Percentiles rank a stretch among this genome's conserved stretches.
Evolutionary conservation across 1,140 invertebrate genomes (phyloP).

Genomic region (Charaxes varanes): DNA sequence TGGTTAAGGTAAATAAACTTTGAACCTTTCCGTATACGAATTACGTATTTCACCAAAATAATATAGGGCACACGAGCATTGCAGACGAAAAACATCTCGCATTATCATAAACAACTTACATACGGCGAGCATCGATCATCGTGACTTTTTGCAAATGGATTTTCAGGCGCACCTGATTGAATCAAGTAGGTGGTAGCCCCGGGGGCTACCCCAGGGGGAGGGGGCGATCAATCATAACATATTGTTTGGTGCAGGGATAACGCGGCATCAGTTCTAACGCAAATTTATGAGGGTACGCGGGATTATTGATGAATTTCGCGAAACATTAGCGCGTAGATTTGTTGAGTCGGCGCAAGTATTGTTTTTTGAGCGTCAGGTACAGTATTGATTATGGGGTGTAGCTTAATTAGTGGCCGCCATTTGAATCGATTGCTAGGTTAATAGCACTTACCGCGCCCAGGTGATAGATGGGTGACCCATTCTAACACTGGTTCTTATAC

Average conservation of each 20-base stretch:
- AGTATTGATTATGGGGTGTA: too few species aligned
- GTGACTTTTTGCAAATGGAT: constrained; percentile 30
- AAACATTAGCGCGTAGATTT: constrained; percentile 37
- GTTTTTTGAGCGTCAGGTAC: background rate
- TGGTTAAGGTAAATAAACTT: too few species aligned
- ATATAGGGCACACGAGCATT: too few species aligned
- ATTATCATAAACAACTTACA: constrained; percentile 16
- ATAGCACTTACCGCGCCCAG: too few species aligned
- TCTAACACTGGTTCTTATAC: too few species aligned
- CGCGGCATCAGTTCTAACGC: constrained; percentile 44
- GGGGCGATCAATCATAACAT: constrained; percentile 59
- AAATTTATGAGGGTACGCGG: constrained; percentile 52
- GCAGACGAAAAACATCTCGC: constrained; percentile 1
- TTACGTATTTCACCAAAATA: too few species aligned
- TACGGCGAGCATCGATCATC: constrained; percentile 19
- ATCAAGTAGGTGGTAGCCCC: constrained; percentile 29
- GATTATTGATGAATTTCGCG: constrained; percentile 58
- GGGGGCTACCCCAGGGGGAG: constrained; percentile 11
- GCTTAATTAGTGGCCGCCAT: too few species aligned
- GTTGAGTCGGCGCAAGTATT: constrained; percentile 4
- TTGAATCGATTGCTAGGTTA: too few species aligned
- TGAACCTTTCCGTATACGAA: too few species aligned
- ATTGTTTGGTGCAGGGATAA: constrained; percentile 52
- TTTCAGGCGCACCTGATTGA: constrained; percentile 36
- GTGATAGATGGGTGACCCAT: too few species aligned